These are phyloP conservation scores for Melanogrammus aeglefinus DNA, from an alignment of 2,797 vertebrate genomes.

Conservation along the genomic window DNA sequence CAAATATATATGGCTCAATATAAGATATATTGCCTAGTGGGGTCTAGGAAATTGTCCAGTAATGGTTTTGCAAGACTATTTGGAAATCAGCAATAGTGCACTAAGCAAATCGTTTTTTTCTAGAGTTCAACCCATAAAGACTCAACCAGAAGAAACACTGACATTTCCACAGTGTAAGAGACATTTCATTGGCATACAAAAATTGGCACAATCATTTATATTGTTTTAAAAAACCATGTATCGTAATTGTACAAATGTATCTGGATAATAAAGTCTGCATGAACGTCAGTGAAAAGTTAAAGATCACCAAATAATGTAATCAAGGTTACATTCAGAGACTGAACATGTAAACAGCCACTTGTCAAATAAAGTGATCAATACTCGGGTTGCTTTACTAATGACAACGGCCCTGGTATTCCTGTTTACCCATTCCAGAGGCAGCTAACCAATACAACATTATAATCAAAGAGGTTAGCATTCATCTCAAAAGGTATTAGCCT, in stretches of 20 bases:
- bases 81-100: slow-evolving; percentile 10
- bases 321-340: slow-evolving; percentile 6
- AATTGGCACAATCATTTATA: slow-evolving; percentile 20
- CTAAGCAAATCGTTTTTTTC: not conserved
- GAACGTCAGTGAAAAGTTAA: slow-evolving; percentile 8
- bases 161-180: slow-evolving; percentile 68
- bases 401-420: slow-evolving; percentile 25
- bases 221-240: slow-evolving; percentile 16
- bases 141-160: slow-evolving; percentile 14
- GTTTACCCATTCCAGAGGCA: slow-evolving; percentile 48
- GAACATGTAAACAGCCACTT: slow-evolving; percentile 21
- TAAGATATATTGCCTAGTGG: slow-evolving; percentile 2
- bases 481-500: not conserved
- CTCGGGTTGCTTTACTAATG: slow-evolving; percentile 14
- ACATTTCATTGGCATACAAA: slow-evolving; percentile 64
- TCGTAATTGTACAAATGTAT: slow-evolving; percentile 19
- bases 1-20: slow-evolving; percentile 10
- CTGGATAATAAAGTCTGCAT: slow-evolving; percentile 17
- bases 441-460: slow-evolving; percentile 26
- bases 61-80: slow-evolving; percentile 22
- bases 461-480: slow-evolving; percentile 17
- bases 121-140: slow-evolving; percentile 1
- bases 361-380: slow-evolving; percentile 19
- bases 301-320: slow-evolving; percentile 18
- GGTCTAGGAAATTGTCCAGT: slow-evolving; percentile 45